phyloP scores from a whole-genome alignment of 2,888 invertebrate genomes.

The Cantharis rufa region DNA sequence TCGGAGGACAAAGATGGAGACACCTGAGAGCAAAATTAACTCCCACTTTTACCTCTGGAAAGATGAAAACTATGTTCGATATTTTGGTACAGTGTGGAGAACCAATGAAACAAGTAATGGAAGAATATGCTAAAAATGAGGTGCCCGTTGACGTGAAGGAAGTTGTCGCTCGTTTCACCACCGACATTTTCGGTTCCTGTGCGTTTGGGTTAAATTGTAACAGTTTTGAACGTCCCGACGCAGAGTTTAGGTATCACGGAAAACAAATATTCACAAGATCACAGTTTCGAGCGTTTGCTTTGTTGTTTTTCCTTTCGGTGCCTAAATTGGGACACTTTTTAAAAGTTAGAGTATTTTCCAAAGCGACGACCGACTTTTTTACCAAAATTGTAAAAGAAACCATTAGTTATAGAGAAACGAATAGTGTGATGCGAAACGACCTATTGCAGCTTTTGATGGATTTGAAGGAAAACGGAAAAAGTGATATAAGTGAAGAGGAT shows the following conservation, averaged over 20 bases:
- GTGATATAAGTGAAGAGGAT: slow-evolving; percentile 6
- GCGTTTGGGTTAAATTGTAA: slow-evolving; percentile 4
- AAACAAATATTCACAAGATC: background rate
- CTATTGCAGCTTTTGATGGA: slow-evolving; percentile 51
- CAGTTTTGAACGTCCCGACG: background rate
- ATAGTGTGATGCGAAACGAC: slow-evolving; percentile 41
- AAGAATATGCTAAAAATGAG: background rate
- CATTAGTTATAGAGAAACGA: slow-evolving; percentile 37
- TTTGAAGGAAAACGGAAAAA: slow-evolving; percentile 27
- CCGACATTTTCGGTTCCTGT: slow-evolving; percentile 2
- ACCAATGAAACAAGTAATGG: background rate
- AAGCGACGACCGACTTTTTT: slow-evolving; percentile 39
- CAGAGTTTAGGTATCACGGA: background rate
- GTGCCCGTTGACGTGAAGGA: background rate
- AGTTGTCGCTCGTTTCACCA: background rate
- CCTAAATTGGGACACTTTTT: slow-evolving; percentile 30
- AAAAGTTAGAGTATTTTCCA: slow-evolving; percentile 32
- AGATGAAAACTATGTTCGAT: slow-evolving; percentile 56
- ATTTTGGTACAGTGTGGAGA: slow-evolving; percentile 47
- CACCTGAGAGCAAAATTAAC: slow-evolving; percentile 56
- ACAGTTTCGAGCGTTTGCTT: background rate
- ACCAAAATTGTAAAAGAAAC: slow-evolving; percentile 36
- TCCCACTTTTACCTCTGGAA: slow-evolving; percentile 58
- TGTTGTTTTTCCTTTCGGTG: background rate
- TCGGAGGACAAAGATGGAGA: slow-evolving; percentile 57